Conservation (phyloP, 1,140 invertebrate species). For the Hyles vespertilio region DNA sequence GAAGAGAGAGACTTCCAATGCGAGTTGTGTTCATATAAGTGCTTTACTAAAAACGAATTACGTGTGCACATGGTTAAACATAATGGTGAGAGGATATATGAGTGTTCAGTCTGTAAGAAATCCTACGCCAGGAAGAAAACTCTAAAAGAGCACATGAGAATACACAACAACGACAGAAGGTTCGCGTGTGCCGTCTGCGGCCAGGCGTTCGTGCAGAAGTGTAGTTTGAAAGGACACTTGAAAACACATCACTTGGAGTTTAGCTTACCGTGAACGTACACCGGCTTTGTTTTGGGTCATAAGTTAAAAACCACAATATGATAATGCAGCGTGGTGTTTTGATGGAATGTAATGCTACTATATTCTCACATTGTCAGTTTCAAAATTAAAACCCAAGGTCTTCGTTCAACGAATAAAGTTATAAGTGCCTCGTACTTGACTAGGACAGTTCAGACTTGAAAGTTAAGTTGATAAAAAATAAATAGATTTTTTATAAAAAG, state of each 20-base stretch:
- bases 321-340: too few species aligned
- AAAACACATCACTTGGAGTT: slow-evolving; percentile 18
- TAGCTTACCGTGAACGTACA: slow-evolving; percentile 5
- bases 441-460: too few species aligned
- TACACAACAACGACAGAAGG: slow-evolving; percentile 35
- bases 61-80: slow-evolving; percentile 74
- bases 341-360: too few species aligned
- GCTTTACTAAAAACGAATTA: slow-evolving; percentile 49
- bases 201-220: slow-evolving; percentile 39
- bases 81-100: slow-evolving; percentile 71
- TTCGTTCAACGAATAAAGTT: too few species aligned
- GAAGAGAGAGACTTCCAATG: slow-evolving; percentile 56
- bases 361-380: too few species aligned
- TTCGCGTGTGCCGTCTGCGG: slow-evolving; percentile 33
- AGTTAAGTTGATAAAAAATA: too few species aligned
- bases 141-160: slow-evolving; percentile 86
- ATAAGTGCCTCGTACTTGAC: too few species aligned
- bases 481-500: too few species aligned
- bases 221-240: slow-evolving; percentile 37
- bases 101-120: slow-evolving; percentile 74
- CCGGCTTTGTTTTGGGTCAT: too few species aligned
- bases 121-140: slow-evolving; percentile 52
- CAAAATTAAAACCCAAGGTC: too few species aligned
- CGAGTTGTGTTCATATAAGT: slow-evolving; percentile 51
- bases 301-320: too few species aligned